Percentiles rank a stretch among this genome's conserved stretches.
Conservation (phyloP, 2,113 vertebrate genomes). For the Copsychus sechellarum region DNA sequence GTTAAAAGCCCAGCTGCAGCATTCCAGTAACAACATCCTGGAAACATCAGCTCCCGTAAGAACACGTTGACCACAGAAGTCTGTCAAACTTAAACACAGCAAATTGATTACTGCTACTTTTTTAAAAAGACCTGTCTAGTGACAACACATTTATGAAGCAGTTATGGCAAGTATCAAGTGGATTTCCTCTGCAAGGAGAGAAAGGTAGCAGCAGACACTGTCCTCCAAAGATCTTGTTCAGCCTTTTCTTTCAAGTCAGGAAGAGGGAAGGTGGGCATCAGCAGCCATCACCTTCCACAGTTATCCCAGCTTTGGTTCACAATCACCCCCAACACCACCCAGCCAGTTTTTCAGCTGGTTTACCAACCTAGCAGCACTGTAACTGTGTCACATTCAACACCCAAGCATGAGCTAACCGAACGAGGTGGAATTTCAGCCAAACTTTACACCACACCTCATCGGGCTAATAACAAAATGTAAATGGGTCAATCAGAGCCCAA, state of each 20-base stretch:
- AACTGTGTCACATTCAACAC: neutral
- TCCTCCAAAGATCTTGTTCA: neutral
- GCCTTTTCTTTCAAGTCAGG: neutral
- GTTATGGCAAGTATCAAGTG: neutral
- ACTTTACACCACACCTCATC: neutral
- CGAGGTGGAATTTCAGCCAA: neutral
- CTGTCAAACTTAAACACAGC: constrained; percentile 8
- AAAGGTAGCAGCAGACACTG: neutral
- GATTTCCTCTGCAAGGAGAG: neutral
- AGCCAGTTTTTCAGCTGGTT: neutral
- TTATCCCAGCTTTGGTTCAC: neutral
- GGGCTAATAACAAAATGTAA: neutral
- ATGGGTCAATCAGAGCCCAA: neutral
- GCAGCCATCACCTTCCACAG: neutral
- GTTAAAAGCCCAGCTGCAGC: constrained; percentile 48
- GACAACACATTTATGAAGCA: neutral
- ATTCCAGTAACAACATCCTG: constrained; percentile 31
- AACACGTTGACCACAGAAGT: constrained; percentile 44
- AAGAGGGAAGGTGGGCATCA: neutral
- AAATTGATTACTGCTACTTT: constrained; percentile 17
- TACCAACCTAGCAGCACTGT: neutral
- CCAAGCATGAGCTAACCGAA: neutral
- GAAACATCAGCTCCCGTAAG: constrained; percentile 23
- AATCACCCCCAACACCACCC: neutral
- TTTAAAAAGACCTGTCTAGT: neutral